Evolutionary conservation across 2,888 invertebrate genomes (phyloP).

Genomic region (Argyresthia albistria): DNA sequence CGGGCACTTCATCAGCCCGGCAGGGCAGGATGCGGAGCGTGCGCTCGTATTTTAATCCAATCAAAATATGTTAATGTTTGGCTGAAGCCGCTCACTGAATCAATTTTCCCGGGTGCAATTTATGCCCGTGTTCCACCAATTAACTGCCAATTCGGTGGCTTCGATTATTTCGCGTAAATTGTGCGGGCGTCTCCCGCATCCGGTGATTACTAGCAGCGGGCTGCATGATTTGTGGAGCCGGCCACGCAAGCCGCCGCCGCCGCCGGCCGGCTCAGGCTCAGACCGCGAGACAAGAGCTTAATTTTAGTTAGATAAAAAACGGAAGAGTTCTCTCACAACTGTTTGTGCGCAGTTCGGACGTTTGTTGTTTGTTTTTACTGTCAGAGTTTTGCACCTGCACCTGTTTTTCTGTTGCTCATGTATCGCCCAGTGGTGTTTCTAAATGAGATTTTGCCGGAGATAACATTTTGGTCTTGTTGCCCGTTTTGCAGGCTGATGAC

Average conservation of each 20-base stretch:
- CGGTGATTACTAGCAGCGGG: conserved; percentile 51
- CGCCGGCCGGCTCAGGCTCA: conserved; percentile 12
- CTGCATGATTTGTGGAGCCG: conserved; percentile 62
- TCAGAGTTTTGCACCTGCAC: conserved; percentile 59
- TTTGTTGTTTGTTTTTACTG: conserved; percentile 54
- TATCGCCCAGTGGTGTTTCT: conserved; percentile 23
- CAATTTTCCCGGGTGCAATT: conserved; percentile 60
- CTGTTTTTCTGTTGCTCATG: conserved; percentile 7
- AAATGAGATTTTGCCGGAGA: conserved; percentile 38
- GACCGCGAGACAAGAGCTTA: conserved; percentile 16
- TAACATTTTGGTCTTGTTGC: conserved; percentile 23
- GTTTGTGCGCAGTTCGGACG: conserved; percentile 26
- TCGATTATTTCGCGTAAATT: conserved; percentile 68
- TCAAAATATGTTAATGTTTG: conserved; percentile 61
- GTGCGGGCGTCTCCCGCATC: conserved; percentile 70
- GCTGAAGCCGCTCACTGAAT: conserved; percentile 41
- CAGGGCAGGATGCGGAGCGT: conserved; percentile 35
- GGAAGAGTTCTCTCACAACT: conserved; percentile 29
- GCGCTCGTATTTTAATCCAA: conserved; percentile 52
- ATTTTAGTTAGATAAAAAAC: conserved; percentile 68
- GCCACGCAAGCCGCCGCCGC: conserved; percentile 31
- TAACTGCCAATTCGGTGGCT: conserved; percentile 71
- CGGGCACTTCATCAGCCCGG: conserved; percentile 44
- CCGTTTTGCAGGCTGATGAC: conserved; percentile 20
- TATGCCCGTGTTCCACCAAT: conserved; percentile 64